Percentiles rank a stretch among this genome's conserved stretches.
Evolutionary conservation across 2,113 vertebrate species (phyloP).

Genomic region (Pleuronectes platessa): DNA sequence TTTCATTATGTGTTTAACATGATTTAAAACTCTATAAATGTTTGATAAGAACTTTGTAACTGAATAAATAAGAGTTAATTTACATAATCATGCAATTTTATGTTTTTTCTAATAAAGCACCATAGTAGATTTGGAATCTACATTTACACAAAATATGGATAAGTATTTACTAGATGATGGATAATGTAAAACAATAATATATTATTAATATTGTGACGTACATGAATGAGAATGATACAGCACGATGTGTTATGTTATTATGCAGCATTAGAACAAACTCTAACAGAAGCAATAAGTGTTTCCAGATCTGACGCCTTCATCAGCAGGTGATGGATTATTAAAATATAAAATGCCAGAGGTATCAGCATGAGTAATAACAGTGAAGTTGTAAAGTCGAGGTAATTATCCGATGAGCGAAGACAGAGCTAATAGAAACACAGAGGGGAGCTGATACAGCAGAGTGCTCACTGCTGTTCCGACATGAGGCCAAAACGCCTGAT

Average conservation of each 20-base stretch:
- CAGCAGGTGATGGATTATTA: constrained; percentile 31
- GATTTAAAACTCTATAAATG: too few species aligned
- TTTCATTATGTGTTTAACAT: too few species aligned
- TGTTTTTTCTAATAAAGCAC: too few species aligned
- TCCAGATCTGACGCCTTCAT: not conserved
- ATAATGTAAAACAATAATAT: not conserved
- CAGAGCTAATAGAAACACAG: constrained; percentile 50
- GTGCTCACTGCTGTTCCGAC: constrained; percentile 54
- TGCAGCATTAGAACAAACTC: not conserved
- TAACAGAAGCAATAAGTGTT: not conserved
- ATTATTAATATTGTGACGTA: too few species aligned
- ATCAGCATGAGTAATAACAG: constrained; percentile 33
- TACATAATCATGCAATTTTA: too few species aligned
- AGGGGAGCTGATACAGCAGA: constrained; percentile 50
- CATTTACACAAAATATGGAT: too few species aligned
- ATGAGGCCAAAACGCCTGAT: constrained; percentile 32
- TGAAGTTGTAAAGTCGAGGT: constrained; percentile 25
- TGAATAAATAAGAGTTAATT: too few species aligned
- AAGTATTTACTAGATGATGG: too few species aligned
- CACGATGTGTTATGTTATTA: not conserved
- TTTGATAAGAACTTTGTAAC: too few species aligned
- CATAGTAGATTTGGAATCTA: too few species aligned
- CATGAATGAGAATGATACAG: too few species aligned
- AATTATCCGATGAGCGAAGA: constrained; percentile 65
- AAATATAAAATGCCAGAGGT: constrained; percentile 5